phyloP scores from a whole-genome alignment of 2,113 vertebrate genomes.

The Micronycteris hirsuta region DNA sequence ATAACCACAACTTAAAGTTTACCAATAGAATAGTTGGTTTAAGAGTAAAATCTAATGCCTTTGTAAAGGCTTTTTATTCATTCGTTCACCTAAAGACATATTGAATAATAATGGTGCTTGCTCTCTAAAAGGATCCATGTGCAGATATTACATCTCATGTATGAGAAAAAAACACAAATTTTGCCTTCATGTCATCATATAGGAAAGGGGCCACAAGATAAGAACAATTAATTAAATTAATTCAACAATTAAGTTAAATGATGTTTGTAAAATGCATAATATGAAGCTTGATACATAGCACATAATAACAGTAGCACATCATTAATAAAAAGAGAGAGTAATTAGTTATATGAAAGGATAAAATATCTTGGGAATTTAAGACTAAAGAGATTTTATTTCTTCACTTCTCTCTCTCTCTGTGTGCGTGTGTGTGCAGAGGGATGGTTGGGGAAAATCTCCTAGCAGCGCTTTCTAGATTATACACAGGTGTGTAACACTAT shows the following conservation, averaged over 20 bases:
- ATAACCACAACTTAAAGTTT: background rate
- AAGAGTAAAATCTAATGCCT: background rate
- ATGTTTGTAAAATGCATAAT: background rate
- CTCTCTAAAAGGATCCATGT: background rate
- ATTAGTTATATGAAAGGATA: background rate
- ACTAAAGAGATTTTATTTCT: background rate
- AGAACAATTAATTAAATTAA: background rate
- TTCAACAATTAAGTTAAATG: background rate
- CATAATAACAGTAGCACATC: background rate
- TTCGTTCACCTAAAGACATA: background rate
- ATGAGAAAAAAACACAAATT: background rate
- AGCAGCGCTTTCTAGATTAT: background rate
- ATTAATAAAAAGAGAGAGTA: background rate
- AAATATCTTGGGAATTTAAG: background rate
- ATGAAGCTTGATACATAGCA: background rate
- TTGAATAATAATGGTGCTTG: background rate
- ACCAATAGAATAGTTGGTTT: background rate
- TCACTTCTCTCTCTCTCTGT: too few relatives aligned
- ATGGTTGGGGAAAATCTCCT: background rate
- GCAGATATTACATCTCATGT: background rate
- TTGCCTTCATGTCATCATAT: background rate
- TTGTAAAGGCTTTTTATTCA: background rate
- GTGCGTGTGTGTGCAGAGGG: background rate
- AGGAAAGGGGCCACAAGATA: background rate
- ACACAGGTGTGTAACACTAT: fast-evolving